Base-by-base conservation (phyloP, 2,113 vertebrate species). In the Cricetomys ansorgei region DNA sequence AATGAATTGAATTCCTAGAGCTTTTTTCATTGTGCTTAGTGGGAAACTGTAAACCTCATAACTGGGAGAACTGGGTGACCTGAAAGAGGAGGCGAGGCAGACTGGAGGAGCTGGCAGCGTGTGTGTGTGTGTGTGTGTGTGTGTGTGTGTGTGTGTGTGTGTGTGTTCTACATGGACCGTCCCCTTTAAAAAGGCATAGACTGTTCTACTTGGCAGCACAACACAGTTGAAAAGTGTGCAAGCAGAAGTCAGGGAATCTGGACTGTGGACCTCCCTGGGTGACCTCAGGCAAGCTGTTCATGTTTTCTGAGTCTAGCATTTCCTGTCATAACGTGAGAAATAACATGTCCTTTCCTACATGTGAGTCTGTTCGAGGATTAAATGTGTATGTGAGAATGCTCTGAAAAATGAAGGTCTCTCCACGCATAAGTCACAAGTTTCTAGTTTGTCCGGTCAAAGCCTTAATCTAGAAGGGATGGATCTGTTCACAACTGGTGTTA, bases 401-500 rank as follows among this genome's bases (percentile, higher is more conserved):
- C 57, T 85, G 67, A 48, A 85, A 83, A 90, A 50, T 75, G n/a
- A 85, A 45, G 65, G 70, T n/a, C 73, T 88, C 64, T 89, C 48
- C 25, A 5, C 79, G 29, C 75, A 25, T 92, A 89, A 94, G 48
- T 83, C 94, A 91, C 91, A 94, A 31, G 86, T 95, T 95, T 92
- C 80, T 85, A 86, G 59, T 88, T 96, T 87, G 72, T 95, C 94
- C 94, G 90, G 93, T 96, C 37, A 59, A 95, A 96, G 45, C 86
- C 91, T 88, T 95, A 70, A 88, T 89, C 92, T 88, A 92, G 95
- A 95, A 91, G 70, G n/a, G 55, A 83, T 92, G 90, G 80, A 94
- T 96, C 92, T 96, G 88, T 94, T 96, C 96, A 77, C 69, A 62
- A 92, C 81, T 72, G 88, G 83, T 95, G 76, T 97, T 97, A 94